Evolutionary conservation across 2,888 invertebrate genomes (phyloP).

Genomic region (Horisme vitalbata): DNA sequence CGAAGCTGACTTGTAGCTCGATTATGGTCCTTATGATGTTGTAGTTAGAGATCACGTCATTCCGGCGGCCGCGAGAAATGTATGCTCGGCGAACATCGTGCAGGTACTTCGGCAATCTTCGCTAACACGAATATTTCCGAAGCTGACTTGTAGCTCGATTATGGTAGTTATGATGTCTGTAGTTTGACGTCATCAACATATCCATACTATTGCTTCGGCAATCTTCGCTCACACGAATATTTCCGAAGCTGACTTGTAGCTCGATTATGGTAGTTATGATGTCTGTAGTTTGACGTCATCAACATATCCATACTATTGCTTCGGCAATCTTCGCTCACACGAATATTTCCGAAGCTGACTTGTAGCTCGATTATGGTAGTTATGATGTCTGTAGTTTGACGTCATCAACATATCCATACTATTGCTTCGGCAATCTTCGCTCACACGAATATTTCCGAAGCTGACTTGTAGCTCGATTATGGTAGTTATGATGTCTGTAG

Average conservation of each 20-base stretch:
- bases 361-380: not conserved
- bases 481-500: not conserved
- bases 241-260: constrained; percentile 4
- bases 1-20: not conserved
- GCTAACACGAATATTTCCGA: constrained; percentile 5
- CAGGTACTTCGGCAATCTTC: constrained; percentile 15
- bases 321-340: constrained; percentile 13
- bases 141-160: not conserved
- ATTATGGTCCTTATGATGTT: not conserved
- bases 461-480: not conserved
- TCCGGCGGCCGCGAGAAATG: constrained; percentile 11
- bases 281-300: not conserved
- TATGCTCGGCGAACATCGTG: not conserved
- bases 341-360: not conserved
- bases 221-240: constrained; percentile 38
- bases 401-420: not conserved
- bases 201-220: constrained; percentile 44
- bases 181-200: not conserved
- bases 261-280: not conserved
- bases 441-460: constrained; percentile 5
- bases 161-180: not conserved
- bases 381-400: not conserved
- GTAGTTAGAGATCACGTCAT: not conserved
- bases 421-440: constrained; percentile 20
- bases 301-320: constrained; percentile 10